These are phyloP conservation scores for Drosophila sturtevanti DNA, from an alignment of 1,140 invertebrate species.

Conservation along the genomic window DNA sequence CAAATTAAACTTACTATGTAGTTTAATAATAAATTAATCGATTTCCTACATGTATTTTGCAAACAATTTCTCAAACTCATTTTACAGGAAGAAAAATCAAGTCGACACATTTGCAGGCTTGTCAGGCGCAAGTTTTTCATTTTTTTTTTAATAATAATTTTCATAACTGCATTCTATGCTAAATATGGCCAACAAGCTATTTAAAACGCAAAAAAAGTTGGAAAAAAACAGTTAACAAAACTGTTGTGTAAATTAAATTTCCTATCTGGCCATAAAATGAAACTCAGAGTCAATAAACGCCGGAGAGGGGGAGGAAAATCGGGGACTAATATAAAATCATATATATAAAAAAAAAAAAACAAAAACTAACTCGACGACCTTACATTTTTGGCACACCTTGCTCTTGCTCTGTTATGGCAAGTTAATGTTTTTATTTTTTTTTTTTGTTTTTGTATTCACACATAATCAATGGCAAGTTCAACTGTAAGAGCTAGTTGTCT, in stretches of 20 bases:
- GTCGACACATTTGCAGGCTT: constrained; percentile 38
- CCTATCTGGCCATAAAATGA: constrained; percentile 40
- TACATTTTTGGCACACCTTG: constrained; percentile 43
- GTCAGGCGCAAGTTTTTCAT: constrained; percentile 9
- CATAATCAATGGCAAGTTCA: constrained; percentile 60
- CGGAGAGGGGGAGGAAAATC: neutral
- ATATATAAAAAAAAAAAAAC: neutral
- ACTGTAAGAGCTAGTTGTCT: constrained; percentile 21
- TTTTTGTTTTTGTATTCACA: constrained; percentile 45
- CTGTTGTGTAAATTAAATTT: constrained; percentile 55
- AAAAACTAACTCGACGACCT: constrained; percentile 42
- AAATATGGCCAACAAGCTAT: constrained; percentile 33
- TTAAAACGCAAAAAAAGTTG: constrained; percentile 3
- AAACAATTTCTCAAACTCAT: neutral
- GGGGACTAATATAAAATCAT: too few relatives aligned
- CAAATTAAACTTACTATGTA: neutral
- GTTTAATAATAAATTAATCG: neutral
- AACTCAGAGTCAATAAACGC: constrained; percentile 41
- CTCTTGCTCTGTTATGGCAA: constrained; percentile 40
- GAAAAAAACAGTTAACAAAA: constrained; percentile 47
- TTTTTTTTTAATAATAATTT: constrained; percentile 28
- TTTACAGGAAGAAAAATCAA: constrained; percentile 25
- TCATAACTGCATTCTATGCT: constrained; percentile 34
- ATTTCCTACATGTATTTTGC: neutral
- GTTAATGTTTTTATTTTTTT: constrained; percentile 24